These are phyloP conservation scores for Melanerpes aurifrons DNA, from an alignment of 2,113 vertebrate species.

Conservation along the genomic window DNA sequence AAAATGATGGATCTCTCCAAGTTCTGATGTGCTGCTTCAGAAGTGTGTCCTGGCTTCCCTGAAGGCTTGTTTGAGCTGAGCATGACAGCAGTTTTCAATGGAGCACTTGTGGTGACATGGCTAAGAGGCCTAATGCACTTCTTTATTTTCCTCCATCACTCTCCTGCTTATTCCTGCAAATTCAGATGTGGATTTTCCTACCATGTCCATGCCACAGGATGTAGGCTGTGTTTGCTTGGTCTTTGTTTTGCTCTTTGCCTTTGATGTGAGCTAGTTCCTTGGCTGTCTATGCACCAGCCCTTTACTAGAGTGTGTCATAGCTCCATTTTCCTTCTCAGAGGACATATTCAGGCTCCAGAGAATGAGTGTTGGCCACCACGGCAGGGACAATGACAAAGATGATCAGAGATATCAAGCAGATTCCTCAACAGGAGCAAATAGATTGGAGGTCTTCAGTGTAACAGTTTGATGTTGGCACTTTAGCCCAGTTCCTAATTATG, in stretches of 20 bases:
- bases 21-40: background rate
- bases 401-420: background rate
- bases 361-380: background rate
- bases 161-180: background rate
- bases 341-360: background rate
- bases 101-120: slow-evolving; percentile 13
- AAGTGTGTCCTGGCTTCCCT: background rate
- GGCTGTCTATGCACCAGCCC: background rate
- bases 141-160: background rate
- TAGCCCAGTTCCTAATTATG: no score
- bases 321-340: background rate
- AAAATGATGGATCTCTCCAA: background rate
- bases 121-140: slow-evolving; percentile 33
- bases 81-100: slow-evolving; percentile 3
- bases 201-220: background rate
- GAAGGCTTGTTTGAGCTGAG: background rate
- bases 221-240: background rate
- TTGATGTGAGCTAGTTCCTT: background rate
- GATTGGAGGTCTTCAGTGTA: background rate
- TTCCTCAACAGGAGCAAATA: background rate
- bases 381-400: background rate
- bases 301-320: background rate
- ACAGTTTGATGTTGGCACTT: no score
- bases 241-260: background rate
- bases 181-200: background rate